phyloP scores from a whole-genome alignment of 2,113 vertebrate genomes.

The Percina caprodes region DNA sequence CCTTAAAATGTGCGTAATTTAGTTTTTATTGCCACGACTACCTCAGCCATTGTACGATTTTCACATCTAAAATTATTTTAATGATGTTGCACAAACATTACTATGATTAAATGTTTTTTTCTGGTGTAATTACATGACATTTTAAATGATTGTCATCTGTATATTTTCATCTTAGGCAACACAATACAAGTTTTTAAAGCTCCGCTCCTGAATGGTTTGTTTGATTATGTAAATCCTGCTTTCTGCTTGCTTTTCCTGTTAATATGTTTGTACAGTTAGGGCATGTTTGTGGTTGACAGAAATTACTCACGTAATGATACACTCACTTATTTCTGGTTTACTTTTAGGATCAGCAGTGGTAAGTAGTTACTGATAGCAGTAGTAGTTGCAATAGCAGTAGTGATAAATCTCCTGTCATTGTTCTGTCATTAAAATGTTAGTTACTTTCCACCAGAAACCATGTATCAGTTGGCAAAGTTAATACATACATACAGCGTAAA shows the following conservation, averaged over 20 bases:
- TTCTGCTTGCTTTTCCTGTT: background rate
- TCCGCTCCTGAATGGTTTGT: background rate
- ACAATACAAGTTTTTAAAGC: conserved; percentile 34
- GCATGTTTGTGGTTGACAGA: background rate
- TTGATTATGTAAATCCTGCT: background rate
- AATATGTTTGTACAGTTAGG: background rate
- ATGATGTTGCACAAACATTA: conserved; percentile 17
- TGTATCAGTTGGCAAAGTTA: too few species aligned
- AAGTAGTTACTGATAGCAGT: background rate
- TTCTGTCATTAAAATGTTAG: too few species aligned
- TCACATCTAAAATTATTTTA: conserved; percentile 18
- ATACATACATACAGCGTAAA: too few species aligned
- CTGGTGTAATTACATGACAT: conserved; percentile 31
- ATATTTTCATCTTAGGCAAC: conserved; percentile 9
- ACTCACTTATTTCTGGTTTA: background rate
- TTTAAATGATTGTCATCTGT: conserved; percentile 24
- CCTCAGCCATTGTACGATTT: conserved; percentile 61
- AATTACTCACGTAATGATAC: background rate
- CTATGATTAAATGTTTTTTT: conserved; percentile 1
- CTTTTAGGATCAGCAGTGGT: too few species aligned
- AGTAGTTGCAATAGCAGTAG: background rate
- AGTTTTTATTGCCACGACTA: conserved; percentile 52
- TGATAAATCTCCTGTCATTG: background rate
- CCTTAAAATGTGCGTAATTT: conserved; percentile 49
- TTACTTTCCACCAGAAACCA: too few species aligned